Evolutionary conservation across 2,888 invertebrate genomes (phyloP).

Genomic region (Tuberolachnus salignus): DNA sequence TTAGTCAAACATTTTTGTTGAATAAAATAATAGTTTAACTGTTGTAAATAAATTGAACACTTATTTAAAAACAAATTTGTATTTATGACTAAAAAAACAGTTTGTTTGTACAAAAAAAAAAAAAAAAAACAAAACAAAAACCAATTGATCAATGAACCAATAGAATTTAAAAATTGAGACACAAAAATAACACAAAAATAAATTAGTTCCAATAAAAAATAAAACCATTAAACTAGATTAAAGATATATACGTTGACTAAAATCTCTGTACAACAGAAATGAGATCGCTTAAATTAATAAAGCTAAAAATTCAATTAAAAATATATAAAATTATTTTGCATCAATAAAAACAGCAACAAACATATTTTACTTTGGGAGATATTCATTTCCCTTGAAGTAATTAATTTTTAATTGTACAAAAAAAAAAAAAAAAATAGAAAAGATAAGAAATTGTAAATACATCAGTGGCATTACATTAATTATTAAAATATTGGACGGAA

Average conservation of each 20-base stretch:
- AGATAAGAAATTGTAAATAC: not conserved
- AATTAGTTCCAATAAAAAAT: not conserved
- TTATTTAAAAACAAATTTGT: no score
- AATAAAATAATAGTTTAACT: no score
- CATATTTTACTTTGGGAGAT: not conserved
- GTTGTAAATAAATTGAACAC: no score
- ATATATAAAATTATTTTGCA: not conserved
- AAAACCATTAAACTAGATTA: slow-evolving; percentile 10
- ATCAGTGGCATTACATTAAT: slow-evolving; percentile 2
- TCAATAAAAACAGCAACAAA: not conserved
- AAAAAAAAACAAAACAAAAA: not conserved
- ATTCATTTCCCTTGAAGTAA: not conserved
- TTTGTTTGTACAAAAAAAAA: no score
- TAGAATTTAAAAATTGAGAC: not conserved
- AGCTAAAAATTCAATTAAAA: slow-evolving; percentile 8
- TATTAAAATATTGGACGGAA: slow-evolving; percentile 29
- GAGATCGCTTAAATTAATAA: slow-evolving; percentile 24
- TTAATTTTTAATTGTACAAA: not conserved
- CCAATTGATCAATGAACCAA: not conserved
- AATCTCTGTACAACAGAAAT: slow-evolving; percentile 12
- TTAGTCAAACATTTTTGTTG: no score
- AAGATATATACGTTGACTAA: not conserved
- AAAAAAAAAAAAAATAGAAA: not conserved
- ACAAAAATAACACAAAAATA: no score
- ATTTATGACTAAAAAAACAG: no score